These are phyloP conservation scores for Bacillus rossius DNA, from an alignment of 1,140 invertebrate genomes.

Conservation along the genomic window DNA sequence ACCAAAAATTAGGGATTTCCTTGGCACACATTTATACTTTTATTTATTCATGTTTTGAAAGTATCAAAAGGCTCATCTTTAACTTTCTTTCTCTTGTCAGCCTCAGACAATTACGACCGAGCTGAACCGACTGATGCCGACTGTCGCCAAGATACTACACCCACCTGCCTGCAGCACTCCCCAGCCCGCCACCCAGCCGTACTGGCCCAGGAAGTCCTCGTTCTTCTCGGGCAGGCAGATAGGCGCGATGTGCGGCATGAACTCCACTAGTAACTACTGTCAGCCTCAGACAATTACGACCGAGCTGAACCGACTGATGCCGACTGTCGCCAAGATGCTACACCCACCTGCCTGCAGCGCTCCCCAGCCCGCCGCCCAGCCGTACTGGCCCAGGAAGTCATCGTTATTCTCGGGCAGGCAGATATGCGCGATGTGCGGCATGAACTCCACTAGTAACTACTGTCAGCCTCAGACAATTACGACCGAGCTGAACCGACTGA, in stretches of 20 bases:
- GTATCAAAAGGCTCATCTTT: no score
- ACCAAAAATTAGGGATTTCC: no score
- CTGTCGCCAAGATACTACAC: not conserved
- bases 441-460: constrained; percentile 80
- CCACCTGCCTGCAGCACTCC: constrained; percentile 76
- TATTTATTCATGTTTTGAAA: no score
- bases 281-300: constrained; percentile 33
- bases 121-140: no score
- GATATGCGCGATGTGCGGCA: constrained; percentile 90
- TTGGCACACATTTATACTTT: no score
- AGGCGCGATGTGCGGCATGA: constrained; percentile 88
- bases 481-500: no score
- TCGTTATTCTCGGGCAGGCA: constrained; percentile 87
- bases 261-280: constrained; percentile 79
- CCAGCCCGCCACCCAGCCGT: constrained; percentile 91
- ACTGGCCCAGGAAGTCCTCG: constrained; percentile 83
- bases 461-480: no score
- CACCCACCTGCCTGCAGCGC: constrained; percentile 69
- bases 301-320: no score
- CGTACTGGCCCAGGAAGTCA: constrained; percentile 84
- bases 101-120: no score
- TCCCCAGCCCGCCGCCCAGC: constrained; percentile 92
- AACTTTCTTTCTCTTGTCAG: no score
- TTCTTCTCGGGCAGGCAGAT: constrained; percentile 89
- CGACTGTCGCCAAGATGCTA: no score